Evolutionary conservation across 2,113 vertebrate genomes (phyloP).

Genomic region (Henicopernis longicauda): DNA sequence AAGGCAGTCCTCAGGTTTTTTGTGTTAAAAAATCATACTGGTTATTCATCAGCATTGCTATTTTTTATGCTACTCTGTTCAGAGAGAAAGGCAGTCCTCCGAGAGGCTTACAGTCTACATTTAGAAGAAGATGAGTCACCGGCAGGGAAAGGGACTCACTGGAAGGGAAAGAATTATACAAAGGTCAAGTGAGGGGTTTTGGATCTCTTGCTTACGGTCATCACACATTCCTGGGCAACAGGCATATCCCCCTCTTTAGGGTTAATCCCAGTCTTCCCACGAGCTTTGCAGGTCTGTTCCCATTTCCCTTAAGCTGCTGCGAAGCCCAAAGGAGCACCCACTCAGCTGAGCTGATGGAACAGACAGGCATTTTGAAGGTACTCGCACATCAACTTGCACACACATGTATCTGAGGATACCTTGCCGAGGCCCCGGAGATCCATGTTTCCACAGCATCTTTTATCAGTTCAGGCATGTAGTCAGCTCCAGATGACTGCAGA

Average conservation of each 20-base stretch:
- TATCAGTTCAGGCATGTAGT: not conserved
- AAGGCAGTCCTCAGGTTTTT: not conserved
- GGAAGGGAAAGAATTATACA: constrained; percentile 17
- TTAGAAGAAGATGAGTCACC: constrained; percentile 56
- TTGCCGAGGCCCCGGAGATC: not conserved
- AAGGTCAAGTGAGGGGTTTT: constrained; percentile 15
- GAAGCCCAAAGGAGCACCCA: not conserved
- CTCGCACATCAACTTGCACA: not conserved
- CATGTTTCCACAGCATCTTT: not conserved
- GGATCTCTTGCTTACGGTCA: not conserved
- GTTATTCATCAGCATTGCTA: constrained; percentile 29
- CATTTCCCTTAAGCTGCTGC: not conserved
- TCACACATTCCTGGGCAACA: not conserved
- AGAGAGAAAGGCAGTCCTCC: constrained; percentile 11
- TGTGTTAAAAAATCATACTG: not conserved
- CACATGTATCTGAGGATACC: not conserved
- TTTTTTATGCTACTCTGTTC: constrained; percentile 1
- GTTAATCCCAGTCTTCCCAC: not conserved
- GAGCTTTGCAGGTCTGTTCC: not conserved
- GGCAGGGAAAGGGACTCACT: constrained; percentile 35
- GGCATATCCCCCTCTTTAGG: not conserved
- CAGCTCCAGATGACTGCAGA: not conserved
- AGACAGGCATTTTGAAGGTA: not conserved
- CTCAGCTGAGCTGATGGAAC: not conserved
- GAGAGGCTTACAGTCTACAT: constrained; percentile 28